Base-by-base conservation (phyloP, 2,888 invertebrate genomes). In the Podotricha telesiphe region DNA sequence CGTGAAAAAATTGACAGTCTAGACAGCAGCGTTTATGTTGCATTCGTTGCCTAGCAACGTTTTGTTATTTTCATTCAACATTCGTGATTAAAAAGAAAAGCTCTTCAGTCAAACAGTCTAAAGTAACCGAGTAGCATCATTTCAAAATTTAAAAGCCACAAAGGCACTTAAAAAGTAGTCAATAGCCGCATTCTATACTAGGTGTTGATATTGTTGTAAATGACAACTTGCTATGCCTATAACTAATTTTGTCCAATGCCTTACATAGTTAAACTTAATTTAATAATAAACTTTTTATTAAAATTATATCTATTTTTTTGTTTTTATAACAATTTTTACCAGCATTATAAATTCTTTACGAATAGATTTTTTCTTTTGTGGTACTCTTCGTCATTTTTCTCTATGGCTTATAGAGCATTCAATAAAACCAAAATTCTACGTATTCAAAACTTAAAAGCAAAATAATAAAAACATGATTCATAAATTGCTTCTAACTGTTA, bases 1-100 rank as follows among this genome's bases (percentile, higher is more conserved):
- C 56, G 47, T 63, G 42, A 70, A 64, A 67, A 67, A 67, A 50
- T 51, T 70, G 63, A 47, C 67, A 67, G 70, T 70, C 70, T 70
- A 70, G 70, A 70, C 70, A 65, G 67, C 51, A 51, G 67, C 59
- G 28, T 64, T 67, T 59, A 61, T 64, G 70, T 55, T 59, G 51
- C 67, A 55, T 59, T 59, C 64, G 67, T 67, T 67, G 51, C 64
- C 58, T 59, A 22, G 67, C 59, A 59, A 70, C 67, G 59, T 17
- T 63, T 55, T 64, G 67, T 63, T 67, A 47, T 67, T 47, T 63
- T 64, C 67, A 70, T 63, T 63, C 63, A 64, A 63, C 63, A 67
- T 70, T 67, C 67, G 63, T 47, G 58, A 67, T 67, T 56, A 67
- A 67, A 66, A 63, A 55, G 61, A 65, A 69, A 67, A 58, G 20